Evolutionary conservation across 2,797 vertebrate species (phyloP).

Genomic region (Astyanax mexicanus): DNA sequence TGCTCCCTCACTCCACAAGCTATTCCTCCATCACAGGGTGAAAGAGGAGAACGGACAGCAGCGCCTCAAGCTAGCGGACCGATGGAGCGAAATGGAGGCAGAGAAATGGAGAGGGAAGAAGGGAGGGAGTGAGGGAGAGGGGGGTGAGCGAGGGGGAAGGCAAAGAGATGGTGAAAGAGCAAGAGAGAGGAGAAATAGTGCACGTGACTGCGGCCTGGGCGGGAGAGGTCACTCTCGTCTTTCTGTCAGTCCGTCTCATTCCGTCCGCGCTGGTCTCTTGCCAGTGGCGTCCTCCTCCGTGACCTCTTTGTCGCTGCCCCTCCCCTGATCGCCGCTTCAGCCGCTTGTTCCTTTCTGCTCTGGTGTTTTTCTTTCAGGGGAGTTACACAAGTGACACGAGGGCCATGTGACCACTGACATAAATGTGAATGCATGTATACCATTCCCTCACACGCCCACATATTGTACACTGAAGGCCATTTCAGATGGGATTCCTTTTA

Average conservation of each 20-base stretch:
- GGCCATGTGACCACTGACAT: background rate
- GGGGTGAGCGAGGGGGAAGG: background rate
- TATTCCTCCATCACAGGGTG: slow-evolving; percentile 73
- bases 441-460: background rate
- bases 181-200: slow-evolving; percentile 53
- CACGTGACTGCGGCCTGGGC: slow-evolving; percentile 28
- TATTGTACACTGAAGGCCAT: no score
- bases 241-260: slow-evolving; percentile 68
- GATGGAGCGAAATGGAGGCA: slow-evolving; percentile 61
- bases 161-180: slow-evolving; percentile 33
- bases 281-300: slow-evolving; percentile 46
- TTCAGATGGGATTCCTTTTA: no score
- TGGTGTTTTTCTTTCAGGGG: slow-evolving; percentile 36
- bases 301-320: slow-evolving; percentile 67
- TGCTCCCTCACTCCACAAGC: slow-evolving; percentile 64
- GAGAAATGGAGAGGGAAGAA: slow-evolving; percentile 54
- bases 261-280: slow-evolving; percentile 29
- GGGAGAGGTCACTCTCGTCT: slow-evolving; percentile 39
- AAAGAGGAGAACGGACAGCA: slow-evolving; percentile 75
- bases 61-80: slow-evolving; percentile 68
- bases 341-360: slow-evolving; percentile 40
- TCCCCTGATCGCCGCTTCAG: slow-evolving; percentile 56
- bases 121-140: slow-evolving; percentile 24
- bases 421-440: background rate
- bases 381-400: slow-evolving; percentile 10